A percentile compares a stretch with the other conserved stretches of the same genome.
Evolutionary conservation across 2,113 vertebrate species (phyloP).

Genomic region (Herpailurus yagouaroundi): DNA sequence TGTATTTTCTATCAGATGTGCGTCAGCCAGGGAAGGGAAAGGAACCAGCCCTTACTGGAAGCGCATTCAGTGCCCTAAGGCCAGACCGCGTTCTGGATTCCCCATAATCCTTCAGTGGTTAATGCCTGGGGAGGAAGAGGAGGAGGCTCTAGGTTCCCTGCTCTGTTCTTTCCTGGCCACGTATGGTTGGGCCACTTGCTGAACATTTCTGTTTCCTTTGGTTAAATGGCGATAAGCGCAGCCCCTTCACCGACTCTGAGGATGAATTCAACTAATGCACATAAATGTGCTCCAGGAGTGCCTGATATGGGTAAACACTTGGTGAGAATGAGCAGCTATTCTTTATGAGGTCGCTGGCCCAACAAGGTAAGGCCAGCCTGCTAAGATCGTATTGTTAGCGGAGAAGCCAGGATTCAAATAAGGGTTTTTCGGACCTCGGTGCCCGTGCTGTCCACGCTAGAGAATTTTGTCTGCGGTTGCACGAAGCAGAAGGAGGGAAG

Average conservation of each 20-base stretch:
- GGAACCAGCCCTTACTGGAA: background rate
- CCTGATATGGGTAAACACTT: background rate
- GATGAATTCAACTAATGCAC: background rate
- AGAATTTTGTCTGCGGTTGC: background rate
- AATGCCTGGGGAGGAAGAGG: background rate
- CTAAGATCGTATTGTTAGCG: background rate
- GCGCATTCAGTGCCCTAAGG: background rate
- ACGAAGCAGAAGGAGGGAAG: no score
- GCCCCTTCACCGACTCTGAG: background rate
- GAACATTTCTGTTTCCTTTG: background rate
- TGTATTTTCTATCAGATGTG: background rate
- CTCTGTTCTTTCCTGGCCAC: background rate
- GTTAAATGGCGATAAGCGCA: background rate
- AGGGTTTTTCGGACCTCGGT: background rate
- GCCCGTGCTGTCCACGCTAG: background rate
- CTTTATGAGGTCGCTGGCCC: background rate
- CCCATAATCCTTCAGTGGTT: background rate
- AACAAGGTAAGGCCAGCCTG: background rate
- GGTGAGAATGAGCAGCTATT: background rate
- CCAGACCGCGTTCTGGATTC: background rate
- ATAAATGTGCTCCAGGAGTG: rapidly evolving
- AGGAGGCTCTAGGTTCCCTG: background rate
- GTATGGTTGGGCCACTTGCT: background rate
- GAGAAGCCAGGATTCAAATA: background rate
- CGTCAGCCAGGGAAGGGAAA: background rate